phyloP scores from a whole-genome alignment of 2,888 invertebrate species.

The Eristalis arbustorum region DNA sequence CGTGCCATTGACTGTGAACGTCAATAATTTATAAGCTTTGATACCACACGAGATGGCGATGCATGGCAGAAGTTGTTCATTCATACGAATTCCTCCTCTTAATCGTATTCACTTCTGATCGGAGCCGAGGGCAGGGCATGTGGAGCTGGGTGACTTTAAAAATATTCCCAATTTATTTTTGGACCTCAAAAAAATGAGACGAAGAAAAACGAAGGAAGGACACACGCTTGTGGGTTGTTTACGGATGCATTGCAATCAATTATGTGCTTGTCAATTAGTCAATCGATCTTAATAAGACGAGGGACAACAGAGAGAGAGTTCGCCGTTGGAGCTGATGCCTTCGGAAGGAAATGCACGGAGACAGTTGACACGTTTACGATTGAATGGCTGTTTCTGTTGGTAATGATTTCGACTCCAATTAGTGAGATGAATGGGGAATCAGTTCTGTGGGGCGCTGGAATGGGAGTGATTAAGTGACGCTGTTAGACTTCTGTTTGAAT shows the following conservation, averaged over 20 bases:
- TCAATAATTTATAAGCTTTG: conserved; percentile 51
- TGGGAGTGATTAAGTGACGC: no score
- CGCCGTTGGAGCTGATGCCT: background rate
- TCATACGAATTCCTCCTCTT: background rate
- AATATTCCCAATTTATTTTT: conserved; percentile 21
- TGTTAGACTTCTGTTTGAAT: no score
- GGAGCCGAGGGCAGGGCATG: background rate
- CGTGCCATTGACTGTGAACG: conserved; percentile 46
- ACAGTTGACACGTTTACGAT: background rate
- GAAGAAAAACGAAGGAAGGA: background rate
- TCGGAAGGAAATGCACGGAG: background rate
- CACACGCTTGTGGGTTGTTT: conserved; percentile 20
- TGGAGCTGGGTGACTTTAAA: background rate
- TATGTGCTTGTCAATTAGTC: conserved; percentile 52
- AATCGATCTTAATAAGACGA: conserved; percentile 19
- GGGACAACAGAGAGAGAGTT: background rate
- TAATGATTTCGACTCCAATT: background rate
- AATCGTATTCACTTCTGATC: no score
- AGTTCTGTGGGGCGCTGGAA: background rate
- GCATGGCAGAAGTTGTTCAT: conserved; percentile 32
- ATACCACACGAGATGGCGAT: conserved; percentile 19
- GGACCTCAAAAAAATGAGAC: background rate
- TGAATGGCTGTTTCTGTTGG: background rate
- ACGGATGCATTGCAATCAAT: conserved; percentile 37
- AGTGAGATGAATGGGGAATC: background rate